phyloP scores from a whole-genome alignment of 2,888 invertebrate genomes.

The Camptogramma bilineatum region DNA sequence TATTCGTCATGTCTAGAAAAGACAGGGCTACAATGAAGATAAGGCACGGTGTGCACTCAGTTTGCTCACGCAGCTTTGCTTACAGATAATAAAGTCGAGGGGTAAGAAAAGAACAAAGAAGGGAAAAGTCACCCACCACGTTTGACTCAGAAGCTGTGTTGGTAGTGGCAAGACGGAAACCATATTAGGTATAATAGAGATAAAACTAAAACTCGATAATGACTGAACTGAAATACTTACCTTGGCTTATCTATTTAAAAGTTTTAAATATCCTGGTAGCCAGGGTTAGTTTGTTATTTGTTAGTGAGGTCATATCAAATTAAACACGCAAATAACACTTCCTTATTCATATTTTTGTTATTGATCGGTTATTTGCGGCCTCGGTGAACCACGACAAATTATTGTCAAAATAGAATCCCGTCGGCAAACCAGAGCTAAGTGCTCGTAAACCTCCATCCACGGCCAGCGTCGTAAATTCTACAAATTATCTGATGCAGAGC shows the following conservation, averaged over 20 bases:
- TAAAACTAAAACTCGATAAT: constrained; percentile 1
- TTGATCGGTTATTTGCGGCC: constrained; percentile 41
- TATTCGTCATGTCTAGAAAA: constrained; percentile 19
- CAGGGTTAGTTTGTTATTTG: constrained; percentile 37
- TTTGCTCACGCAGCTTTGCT: constrained; percentile 26
- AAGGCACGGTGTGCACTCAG: constrained; percentile 24
- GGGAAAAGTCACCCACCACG: constrained; percentile 7
- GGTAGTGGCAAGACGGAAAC: not conserved
- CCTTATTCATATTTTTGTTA: constrained; percentile 40
- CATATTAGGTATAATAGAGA: not conserved
- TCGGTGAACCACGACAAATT: constrained; percentile 38
- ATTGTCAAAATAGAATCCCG: constrained; percentile 45
- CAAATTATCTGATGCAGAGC: constrained; percentile 53
- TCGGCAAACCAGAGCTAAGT: constrained; percentile 44
- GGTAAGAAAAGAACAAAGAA: constrained; percentile 23
- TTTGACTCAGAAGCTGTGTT: not conserved
- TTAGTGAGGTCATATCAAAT: constrained; percentile 38
- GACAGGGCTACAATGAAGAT: constrained; percentile 27
- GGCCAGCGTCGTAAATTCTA: constrained; percentile 50
- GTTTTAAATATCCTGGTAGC: constrained; percentile 35
- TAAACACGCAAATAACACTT: constrained; percentile 40
- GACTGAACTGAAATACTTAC: constrained; percentile 1
- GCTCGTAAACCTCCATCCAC: constrained; percentile 49
- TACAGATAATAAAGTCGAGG: constrained; percentile 14
- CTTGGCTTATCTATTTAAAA: constrained; percentile 1